Evolutionary conservation across 2,888 invertebrate species (phyloP).

Genomic region (Chymomyza caudatula): DNA sequence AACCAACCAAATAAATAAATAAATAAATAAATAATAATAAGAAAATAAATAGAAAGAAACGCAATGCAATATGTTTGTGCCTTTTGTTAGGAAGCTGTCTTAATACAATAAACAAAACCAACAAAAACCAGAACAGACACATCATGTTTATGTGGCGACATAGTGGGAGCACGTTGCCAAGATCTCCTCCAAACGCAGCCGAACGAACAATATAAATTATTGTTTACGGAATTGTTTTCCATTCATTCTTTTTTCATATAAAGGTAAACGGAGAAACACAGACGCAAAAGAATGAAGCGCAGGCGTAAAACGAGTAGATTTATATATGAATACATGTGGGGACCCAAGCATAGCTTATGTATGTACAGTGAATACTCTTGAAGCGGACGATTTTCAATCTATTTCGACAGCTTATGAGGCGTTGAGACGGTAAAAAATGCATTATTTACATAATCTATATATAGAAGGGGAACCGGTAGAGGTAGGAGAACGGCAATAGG

Average conservation of each 20-base stretch:
- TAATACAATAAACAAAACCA: background rate
- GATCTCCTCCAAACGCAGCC: background rate
- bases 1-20: background rate
- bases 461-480: no score
- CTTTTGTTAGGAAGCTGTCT: background rate
- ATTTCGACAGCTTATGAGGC: no score
- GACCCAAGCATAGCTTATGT: background rate
- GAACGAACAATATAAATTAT: slow-evolving; percentile 56
- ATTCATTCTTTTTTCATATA: background rate
- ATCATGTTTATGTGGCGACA: background rate
- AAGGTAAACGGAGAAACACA: background rate
- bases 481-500: no score
- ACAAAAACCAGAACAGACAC: background rate
- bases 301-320: slow-evolving; percentile 13
- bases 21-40: background rate
- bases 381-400: no score
- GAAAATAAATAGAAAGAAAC: background rate
- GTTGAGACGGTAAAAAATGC: no score
- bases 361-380: background rate
- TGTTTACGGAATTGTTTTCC: slow-evolving; percentile 38
- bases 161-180: background rate
- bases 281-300: background rate
- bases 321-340: slow-evolving; percentile 3
- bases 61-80: background rate
- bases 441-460: no score